Percentiles rank a stretch among this genome's conserved stretches.
These are phyloP conservation scores for Augochlora pura DNA, from an alignment of 1,140 invertebrate genomes.

Conservation along the genomic window DNA sequence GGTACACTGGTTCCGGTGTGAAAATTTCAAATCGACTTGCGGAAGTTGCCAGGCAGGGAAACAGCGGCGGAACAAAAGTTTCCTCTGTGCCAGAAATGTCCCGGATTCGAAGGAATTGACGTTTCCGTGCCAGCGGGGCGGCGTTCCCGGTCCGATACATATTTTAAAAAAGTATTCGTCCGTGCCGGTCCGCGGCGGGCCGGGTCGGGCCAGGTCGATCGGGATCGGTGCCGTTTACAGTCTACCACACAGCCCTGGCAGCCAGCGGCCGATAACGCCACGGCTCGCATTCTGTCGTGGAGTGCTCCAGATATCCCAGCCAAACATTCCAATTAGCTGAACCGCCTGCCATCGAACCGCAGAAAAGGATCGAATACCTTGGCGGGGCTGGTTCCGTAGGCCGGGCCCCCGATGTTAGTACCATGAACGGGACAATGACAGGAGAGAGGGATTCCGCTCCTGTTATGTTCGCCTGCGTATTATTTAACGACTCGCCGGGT, in stretches of 20 bases:
- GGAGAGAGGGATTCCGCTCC: neutral
- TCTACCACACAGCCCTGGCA: slow-evolving; percentile 12
- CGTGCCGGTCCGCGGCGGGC: neutral
- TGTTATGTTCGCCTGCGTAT: neutral
- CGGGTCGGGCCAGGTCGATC: neutral
- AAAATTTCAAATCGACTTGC: slow-evolving; percentile 30
- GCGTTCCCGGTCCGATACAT: neutral
- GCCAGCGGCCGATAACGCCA: slow-evolving; percentile 7
- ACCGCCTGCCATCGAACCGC: slow-evolving; percentile 50
- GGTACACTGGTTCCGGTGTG: neutral
- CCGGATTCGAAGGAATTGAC: slow-evolving; percentile 18
- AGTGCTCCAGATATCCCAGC: slow-evolving; percentile 60
- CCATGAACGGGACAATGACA: slow-evolving; percentile 48
- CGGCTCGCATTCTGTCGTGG: slow-evolving; percentile 48
- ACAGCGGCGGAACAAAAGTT: slow-evolving; percentile 25
- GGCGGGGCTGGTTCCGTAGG: slow-evolving; percentile 40
- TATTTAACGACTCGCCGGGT: slow-evolving; percentile 12
- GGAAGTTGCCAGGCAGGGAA: slow-evolving; percentile 1
- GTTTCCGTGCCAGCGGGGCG: neutral
- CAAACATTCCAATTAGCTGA: slow-evolving; percentile 67
- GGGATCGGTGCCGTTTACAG: slow-evolving; percentile 19
- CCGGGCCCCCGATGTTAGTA: slow-evolving; percentile 12
- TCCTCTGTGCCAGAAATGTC: neutral
- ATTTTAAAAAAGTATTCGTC: slow-evolving; percentile 5
- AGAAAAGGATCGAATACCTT: slow-evolving; percentile 59